Evolutionary conservation across 2,888 invertebrate genomes (phyloP), one percentile per base, ranked within the genome.

Genomic region (Allacma fusca): DNA sequence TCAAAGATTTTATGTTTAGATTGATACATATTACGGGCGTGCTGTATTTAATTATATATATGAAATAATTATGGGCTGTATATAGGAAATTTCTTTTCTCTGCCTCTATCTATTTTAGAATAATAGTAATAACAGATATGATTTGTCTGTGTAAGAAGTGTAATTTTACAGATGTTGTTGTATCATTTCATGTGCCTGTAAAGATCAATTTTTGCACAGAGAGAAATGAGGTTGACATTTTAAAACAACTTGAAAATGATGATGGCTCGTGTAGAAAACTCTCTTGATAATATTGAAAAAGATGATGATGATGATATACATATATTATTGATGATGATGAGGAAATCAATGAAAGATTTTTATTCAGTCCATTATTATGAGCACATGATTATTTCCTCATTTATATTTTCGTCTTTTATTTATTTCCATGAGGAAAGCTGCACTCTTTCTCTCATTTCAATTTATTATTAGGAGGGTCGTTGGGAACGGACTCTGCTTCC

Each of bases 341-440:
- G 40, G 40, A 68, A 68, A 21, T 68, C 68, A 68, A 68, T 68
- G 68, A 68, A 68, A 40, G 68, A 68, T 68, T 68, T 68, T 68
- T 68, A 68, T 68, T 68, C 62, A 62, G 62, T 62, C 62, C 26
- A 24, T 24, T 62, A 19, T 62, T 23, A 19, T 62, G 62, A 62
- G 62, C 62, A 62, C 62, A 62, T 62, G 4, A 13, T 62, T 26
- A 9, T 62, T 62, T 62, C 62, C 13, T 23, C 23, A 62, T 62
- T 62, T 62, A 12, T n/a, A 19, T 62, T 24, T 24, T 26, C 59
- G 12, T 23, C n/a, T 59, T 59, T 59, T 13, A 59, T 62, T 24
- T 16, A 50, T 50, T 50, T 50, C 50, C 50, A 50, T 50, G 50
- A 13, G 50, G 19, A n/a, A 50, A 50, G 16, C 5, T 50, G 9